Evolutionary conservation across 1,140 invertebrate genomes (phyloP).

Genomic region (Euglossa dilemma): DNA sequence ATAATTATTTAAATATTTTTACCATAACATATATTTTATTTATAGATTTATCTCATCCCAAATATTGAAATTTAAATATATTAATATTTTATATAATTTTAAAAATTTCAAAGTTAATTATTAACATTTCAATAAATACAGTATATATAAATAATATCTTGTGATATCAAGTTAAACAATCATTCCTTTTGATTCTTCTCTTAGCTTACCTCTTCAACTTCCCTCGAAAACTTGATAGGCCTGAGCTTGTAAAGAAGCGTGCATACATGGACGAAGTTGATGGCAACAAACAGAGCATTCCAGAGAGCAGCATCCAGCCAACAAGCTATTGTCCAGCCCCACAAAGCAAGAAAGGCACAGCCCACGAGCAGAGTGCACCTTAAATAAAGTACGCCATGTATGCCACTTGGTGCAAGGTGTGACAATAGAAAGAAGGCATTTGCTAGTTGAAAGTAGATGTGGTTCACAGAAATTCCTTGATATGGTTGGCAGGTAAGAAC

Average conservation of each 20-base stretch:
- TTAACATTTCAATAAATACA: neutral
- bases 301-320: conserved; percentile 93
- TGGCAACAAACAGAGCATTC: conserved; percentile 91
- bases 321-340: conserved; percentile 93
- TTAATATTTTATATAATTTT: neutral
- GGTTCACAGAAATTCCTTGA: conserved; percentile 84
- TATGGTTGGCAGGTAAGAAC: conserved; percentile 81
- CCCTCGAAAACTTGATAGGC: conserved; percentile 91
- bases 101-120: neutral
- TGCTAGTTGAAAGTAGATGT: conserved; percentile 91
- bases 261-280: conserved; percentile 92
- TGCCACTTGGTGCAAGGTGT: conserved; percentile 90
- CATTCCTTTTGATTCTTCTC: conserved; percentile 24
- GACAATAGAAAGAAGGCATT: conserved; percentile 92
- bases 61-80: neutral
- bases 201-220: conserved; percentile 90
- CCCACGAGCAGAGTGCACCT: conserved; percentile 89
- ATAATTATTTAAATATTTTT: neutral
- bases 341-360: conserved; percentile 89
- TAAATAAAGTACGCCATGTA: conserved; percentile 91
- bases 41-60: neutral
- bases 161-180: conserved; percentile 13
- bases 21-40: neutral
- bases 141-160: neutral
- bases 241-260: conserved; percentile 91